Conservation (phyloP, 2,113 vertebrate genomes). For the Xenopus laevis region DNA sequence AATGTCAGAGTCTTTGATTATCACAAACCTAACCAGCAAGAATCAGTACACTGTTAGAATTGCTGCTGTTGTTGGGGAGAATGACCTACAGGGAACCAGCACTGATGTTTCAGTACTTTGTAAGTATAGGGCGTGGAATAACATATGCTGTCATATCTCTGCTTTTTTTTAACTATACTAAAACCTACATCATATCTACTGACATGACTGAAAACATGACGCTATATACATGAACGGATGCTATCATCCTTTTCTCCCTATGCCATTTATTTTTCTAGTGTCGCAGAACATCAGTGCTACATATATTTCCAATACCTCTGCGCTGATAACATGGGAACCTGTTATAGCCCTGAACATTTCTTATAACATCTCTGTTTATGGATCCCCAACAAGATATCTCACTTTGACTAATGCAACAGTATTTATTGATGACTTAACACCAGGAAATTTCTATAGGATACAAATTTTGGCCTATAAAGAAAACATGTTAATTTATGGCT, state of each 20-base stretch:
- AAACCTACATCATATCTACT: not conserved
- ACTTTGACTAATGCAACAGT: not conserved
- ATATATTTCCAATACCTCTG: not conserved
- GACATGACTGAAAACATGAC: not conserved
- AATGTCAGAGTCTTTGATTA: not conserved
- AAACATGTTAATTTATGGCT: not conserved
- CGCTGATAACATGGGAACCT: not conserved
- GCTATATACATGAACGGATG: too few relatives aligned
- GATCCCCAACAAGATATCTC: not conserved
- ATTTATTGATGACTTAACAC: conserved; percentile 2
- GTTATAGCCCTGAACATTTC: not conserved
- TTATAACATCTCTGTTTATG: conserved; percentile 14
- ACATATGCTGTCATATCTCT: not conserved
- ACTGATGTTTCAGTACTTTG: conserved; percentile 7
- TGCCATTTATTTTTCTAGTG: not conserved
- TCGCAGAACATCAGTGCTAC: not conserved
- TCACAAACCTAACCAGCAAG: conserved; percentile 12
- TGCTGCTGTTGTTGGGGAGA: conserved; percentile 13
- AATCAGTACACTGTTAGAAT: conserved; percentile 11
- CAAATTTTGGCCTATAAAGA: conserved; percentile 5
- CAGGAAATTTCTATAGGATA: conserved; percentile 18
- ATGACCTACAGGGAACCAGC: conserved; percentile 7
- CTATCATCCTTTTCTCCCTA: too few relatives aligned
- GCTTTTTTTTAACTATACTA: too few relatives aligned
- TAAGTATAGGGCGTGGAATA: not conserved